phyloP scores from a whole-genome alignment of 1,140 invertebrate genomes.

The Drosophila willistoni region DNA sequence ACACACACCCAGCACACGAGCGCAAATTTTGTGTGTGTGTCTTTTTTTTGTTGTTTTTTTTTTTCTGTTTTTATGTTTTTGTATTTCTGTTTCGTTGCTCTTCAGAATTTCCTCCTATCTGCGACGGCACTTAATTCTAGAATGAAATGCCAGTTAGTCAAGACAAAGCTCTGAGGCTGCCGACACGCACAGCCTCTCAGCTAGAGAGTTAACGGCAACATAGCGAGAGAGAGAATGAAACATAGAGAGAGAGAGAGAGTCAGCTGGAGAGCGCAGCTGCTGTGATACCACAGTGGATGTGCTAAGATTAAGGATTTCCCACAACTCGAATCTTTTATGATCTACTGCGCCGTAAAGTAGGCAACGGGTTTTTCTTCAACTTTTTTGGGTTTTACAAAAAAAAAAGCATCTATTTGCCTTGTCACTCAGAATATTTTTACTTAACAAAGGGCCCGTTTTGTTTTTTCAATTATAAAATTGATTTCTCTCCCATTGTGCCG shows the following conservation, averaged over 20 bases:
- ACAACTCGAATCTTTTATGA: neutral
- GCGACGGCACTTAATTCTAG: slow-evolving; percentile 72
- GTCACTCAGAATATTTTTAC: too few species aligned
- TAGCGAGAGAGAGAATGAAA: neutral
- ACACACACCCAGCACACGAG: slow-evolving; percentile 2
- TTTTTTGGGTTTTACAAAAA: too few species aligned
- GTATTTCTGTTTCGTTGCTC: neutral
- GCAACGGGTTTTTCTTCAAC: neutral
- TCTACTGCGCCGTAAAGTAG: neutral
- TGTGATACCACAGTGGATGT: slow-evolving; percentile 4
- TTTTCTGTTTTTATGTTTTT: slow-evolving; percentile 20
- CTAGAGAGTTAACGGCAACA: neutral
- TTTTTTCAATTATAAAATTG: neutral
- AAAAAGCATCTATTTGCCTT: too few species aligned
- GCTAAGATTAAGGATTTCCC: neutral
- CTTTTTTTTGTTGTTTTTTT: neutral
- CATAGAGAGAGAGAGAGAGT: slow-evolving; percentile 16
- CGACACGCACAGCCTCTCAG: slow-evolving; percentile 51
- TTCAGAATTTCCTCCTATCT: slow-evolving; percentile 50
- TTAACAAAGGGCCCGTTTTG: neutral
- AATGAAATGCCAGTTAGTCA: slow-evolving; percentile 52
- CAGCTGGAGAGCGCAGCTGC: slow-evolving; percentile 3
- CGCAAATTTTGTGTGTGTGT: neutral
- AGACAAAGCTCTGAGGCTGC: slow-evolving; percentile 32
- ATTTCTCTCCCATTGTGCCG: slow-evolving; percentile 31